These are phyloP conservation scores for Pachyseris speciosa DNA, from an alignment of 64 coral and sea anemone species.

Conservation along the genomic window DNA sequence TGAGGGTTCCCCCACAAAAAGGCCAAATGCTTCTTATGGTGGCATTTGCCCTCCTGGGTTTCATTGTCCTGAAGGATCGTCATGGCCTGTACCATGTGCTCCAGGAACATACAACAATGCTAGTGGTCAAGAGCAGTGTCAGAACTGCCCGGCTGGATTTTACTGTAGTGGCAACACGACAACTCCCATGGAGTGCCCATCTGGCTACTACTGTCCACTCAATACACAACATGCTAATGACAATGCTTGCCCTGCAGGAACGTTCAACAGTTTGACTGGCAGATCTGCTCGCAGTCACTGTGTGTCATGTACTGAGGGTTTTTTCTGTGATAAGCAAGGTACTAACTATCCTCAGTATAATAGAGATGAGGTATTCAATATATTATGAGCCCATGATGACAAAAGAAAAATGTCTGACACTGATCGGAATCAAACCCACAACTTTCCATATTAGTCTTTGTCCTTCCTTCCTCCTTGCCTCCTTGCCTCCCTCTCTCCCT, in stretches of 20 bases:
- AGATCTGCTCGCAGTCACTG: conserved; percentile 67
- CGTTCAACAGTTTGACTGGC: conserved; percentile 94
- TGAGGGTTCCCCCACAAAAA: conserved; percentile 73
- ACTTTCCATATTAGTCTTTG: too few species aligned
- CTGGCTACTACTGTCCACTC: conserved; percentile 88
- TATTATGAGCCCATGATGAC: background rate
- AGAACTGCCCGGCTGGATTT: conserved; percentile 82
- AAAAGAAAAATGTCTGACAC: too few species aligned
- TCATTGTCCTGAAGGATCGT: conserved; percentile 70
- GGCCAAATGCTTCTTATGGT: conserved; percentile 76
- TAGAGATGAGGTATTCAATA: background rate
- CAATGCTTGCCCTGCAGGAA: conserved; percentile 80
- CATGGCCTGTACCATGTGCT: conserved; percentile 79
- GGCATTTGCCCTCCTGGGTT: conserved; percentile 87
- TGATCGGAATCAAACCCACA: too few species aligned
- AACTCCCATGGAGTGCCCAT: conserved; percentile 73
- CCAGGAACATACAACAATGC: conserved; percentile 89
- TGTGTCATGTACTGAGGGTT: conserved; percentile 82
- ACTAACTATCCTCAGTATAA: background rate
- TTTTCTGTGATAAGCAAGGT: conserved; percentile 86
- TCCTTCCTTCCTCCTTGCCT: too few species aligned
- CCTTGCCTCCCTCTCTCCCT: too few species aligned
- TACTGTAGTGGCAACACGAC: conserved; percentile 96
- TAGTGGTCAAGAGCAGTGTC: conserved; percentile 73
- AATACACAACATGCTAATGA: conserved; percentile 65